Evolutionary conservation across 2,888 invertebrate genomes (phyloP), one percentile per base, ranked within the genome.

Genomic region (Noctua comes): DNA sequence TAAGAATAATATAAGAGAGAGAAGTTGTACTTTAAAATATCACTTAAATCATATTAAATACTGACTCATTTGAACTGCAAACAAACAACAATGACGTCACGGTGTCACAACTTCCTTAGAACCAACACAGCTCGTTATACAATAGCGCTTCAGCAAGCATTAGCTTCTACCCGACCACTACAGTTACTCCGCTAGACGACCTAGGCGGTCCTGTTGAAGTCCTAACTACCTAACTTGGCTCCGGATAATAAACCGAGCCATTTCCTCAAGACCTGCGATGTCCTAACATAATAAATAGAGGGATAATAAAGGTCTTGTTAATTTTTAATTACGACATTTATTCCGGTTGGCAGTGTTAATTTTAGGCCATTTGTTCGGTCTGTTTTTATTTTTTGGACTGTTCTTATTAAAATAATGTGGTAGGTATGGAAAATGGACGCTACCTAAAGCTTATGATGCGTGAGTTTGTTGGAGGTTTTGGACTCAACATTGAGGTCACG

Each of bases 251-350:
- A 81, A 85, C 69, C 68, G 57, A 77, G 76, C 64, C 66, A 74
- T 83, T 84, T 77, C 68, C 73, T 81, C 46, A 54, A 75, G 64
- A 76, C 76, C 69, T 77, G 75, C 71, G 77, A 72, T 70, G 46
- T 62, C 76, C 76, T 76, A 73, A 59, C 66, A 1, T 57, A 84
- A 81, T 82, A 84, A 87, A 87, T 88, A 76, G 51, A 31, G 5
- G 70, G 73, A 80, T 79, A 73, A 77, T 71, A 79, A 79, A 73
- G 71, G 76, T n/a, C 46, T 66, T 72, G 48, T 80, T 80, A 73
- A 80, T 73, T 84, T 84, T 82, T 82, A 81, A 86, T 82, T 84
- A 54, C 48, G 40, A 16, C 68, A 76, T 76, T 82, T 57, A 79
- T 69, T 74, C 48, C 70, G 24, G 51, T 54, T 62, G 40, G 46